Evolutionary conservation across 2,113 vertebrate genomes (phyloP).

Genomic region (Vulpes vulpes): DNA sequence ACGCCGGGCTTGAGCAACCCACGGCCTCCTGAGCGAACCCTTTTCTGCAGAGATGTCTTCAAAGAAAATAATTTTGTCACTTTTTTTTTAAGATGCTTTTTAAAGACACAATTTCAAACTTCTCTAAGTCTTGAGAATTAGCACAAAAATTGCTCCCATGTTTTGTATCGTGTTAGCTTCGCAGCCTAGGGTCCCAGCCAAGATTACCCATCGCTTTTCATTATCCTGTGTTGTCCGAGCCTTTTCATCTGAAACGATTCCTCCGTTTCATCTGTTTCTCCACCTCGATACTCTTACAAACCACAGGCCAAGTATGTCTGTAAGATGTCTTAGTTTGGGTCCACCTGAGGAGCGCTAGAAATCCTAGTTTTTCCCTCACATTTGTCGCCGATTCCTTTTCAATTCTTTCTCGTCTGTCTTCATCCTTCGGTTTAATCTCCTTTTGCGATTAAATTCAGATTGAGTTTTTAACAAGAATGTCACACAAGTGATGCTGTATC

Average conservation of each 20-base stretch:
- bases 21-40: not conserved
- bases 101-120: not conserved
- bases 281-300: not conserved
- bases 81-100: not conserved
- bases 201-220: not conserved
- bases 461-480: not conserved
- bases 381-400: not conserved
- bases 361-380: not conserved
- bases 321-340: not conserved
- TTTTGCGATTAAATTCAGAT: not conserved
- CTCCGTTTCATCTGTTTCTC: not conserved
- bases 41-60: not conserved
- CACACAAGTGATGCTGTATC: not conserved
- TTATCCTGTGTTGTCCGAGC: not conserved
- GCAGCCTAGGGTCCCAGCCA: not conserved
- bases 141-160: not conserved
- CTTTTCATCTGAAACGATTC: not conserved
- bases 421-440: not conserved
- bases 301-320: not conserved
- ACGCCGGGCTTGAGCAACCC: not conserved
- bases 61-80: not conserved
- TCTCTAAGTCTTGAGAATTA: not conserved
- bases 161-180: not conserved
- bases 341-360: not conserved
- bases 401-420: not conserved